A percentile compares a stretch with the other conserved stretches of the same genome.
phyloP scores from a whole-genome alignment of 2,888 invertebrate genomes.

The Thecophora atra region DNA sequence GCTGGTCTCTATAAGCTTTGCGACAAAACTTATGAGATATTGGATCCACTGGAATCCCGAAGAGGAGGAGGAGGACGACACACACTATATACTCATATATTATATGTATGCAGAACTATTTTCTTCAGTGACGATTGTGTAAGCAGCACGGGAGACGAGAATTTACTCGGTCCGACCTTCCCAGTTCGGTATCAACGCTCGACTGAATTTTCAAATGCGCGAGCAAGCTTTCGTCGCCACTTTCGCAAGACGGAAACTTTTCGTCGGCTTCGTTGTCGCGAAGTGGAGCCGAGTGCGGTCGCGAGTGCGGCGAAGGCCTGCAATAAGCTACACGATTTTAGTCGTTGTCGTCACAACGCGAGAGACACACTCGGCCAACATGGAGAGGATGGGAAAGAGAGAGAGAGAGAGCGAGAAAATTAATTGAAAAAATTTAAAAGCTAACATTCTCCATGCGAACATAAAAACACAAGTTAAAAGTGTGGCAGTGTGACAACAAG shows the following conservation, averaged over 20 bases:
- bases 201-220: conserved; percentile 63
- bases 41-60: conserved; percentile 17
- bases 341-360: conserved; percentile 35
- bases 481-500: conserved; percentile 61
- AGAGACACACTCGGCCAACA: not conserved
- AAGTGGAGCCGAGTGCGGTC: not conserved
- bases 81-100: conserved; percentile 16
- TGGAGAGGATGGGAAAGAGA: not conserved
- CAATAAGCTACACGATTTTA: not conserved
- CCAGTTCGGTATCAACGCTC: conserved; percentile 66
- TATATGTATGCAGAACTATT: conserved; percentile 24
- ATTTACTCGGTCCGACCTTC: conserved; percentile 63
- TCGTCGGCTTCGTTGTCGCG: conserved; percentile 22
- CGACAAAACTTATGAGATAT: conserved; percentile 22
- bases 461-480: conserved; percentile 44
- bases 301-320: conserved; percentile 14
- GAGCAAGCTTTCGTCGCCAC: conserved; percentile 49
- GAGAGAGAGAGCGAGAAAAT: not conserved
- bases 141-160: conserved; percentile 59
- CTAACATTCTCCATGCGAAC: conserved; percentile 36
- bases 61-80: conserved; percentile 12
- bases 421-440: conserved; percentile 27
- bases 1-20: conserved; percentile 22
- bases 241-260: conserved; percentile 29
- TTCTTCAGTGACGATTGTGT: conserved; percentile 53